Percentiles rank a stretch among this genome's conserved stretches.
These are phyloP conservation scores for Ginglymostoma cirratum DNA, from an alignment of 2,113 vertebrate genomes.

Conservation along the genomic window DNA sequence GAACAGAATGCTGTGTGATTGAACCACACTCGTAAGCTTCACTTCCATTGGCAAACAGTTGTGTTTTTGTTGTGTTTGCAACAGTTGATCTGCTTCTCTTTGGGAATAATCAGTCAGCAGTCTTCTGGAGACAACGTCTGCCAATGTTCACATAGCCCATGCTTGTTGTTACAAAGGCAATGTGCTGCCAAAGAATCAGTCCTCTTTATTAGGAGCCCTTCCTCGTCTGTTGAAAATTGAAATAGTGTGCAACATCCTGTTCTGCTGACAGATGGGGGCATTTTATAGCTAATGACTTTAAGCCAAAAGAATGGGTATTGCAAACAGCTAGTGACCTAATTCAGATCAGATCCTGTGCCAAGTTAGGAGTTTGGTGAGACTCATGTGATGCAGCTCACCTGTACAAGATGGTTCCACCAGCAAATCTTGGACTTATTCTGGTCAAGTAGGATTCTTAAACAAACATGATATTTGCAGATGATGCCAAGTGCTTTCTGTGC, in stretches of 20 bases:
- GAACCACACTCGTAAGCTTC: background rate
- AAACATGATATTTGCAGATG: background rate
- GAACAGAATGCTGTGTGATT: background rate
- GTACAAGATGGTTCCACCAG: background rate
- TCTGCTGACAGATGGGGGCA: background rate
- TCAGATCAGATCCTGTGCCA: background rate
- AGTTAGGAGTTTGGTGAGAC: background rate
- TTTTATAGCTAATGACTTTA: background rate
- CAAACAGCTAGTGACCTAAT: background rate
- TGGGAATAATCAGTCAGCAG: background rate
- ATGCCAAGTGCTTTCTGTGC: background rate
- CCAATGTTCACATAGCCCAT: background rate
- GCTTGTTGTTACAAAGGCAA: background rate
- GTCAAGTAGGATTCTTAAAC: background rate
- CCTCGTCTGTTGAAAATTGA: background rate
- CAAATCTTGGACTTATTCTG: background rate
- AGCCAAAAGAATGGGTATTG: background rate
- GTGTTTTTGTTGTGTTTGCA: background rate
- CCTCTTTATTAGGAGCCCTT: background rate
- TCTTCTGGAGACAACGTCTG: background rate
- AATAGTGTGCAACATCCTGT: background rate
- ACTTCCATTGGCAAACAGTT: background rate
- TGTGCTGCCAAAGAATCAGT: background rate
- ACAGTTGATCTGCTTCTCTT: background rate
- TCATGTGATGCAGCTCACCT: background rate